phyloP scores from a whole-genome alignment of 2,888 invertebrate species.

The Adelognathus sp. region DNA sequence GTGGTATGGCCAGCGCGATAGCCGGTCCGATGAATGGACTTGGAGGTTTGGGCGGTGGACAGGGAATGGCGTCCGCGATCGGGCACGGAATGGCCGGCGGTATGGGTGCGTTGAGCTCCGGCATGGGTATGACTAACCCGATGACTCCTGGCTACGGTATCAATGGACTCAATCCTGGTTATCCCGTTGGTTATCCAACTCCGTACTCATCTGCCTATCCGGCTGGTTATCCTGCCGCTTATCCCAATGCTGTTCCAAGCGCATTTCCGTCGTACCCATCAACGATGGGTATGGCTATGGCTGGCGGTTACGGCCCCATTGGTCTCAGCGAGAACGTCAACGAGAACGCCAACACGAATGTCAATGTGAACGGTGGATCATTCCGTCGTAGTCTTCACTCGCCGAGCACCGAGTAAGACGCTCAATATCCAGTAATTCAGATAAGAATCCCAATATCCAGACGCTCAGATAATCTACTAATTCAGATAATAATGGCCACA shows the following conservation, averaged over 20 bases:
- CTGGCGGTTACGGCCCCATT: neutral
- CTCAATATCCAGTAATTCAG: neutral
- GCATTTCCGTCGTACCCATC: neutral
- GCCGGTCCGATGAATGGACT: neutral
- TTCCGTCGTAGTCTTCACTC: conserved; percentile 63
- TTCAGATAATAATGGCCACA: too few relatives aligned
- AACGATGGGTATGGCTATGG: neutral
- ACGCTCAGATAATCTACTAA: too few relatives aligned
- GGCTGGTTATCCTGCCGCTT: conserved; percentile 1
- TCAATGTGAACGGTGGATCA: conserved; percentile 60
- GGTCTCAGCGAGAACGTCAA: conserved; percentile 50
- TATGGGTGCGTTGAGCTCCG: neutral
- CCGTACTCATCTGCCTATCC: neutral
- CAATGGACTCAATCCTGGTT: neutral
- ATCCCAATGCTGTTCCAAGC: neutral
- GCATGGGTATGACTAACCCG: neutral
- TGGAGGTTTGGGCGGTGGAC: neutral
- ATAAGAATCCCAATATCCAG: too few relatives aligned
- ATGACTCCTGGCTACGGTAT: conserved; percentile 15
- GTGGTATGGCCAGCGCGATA: conserved; percentile 1
- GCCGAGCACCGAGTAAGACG: conserved; percentile 58
- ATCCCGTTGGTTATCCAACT: neutral
- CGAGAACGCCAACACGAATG: conserved; percentile 63
- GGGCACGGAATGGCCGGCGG: conserved; percentile 1
- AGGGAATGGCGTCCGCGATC: conserved; percentile 1